Percentiles rank a stretch among this genome's conserved stretches.
Evolutionary conservation across 2,888 invertebrate genomes (phyloP).

Genomic region (Rhorus exstirpatorius): DNA sequence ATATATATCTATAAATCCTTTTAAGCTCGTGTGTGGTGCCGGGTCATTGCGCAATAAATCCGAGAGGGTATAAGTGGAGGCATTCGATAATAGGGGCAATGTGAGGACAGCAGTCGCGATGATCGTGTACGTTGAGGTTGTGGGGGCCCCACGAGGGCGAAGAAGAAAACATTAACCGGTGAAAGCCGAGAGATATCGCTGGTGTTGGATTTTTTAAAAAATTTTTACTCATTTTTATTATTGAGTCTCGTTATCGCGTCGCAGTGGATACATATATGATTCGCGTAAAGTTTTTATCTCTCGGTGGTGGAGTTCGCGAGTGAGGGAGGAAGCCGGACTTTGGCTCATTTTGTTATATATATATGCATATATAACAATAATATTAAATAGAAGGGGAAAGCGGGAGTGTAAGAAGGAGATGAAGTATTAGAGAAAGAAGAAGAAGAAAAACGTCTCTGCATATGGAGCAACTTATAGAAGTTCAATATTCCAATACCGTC

Average conservation of each 20-base stretch:
- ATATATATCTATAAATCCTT: conserved; percentile 48
- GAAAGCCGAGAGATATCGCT: conserved; percentile 26
- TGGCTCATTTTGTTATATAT: neutral
- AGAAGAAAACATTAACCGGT: conserved; percentile 51
- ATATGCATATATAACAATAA: too few species aligned
- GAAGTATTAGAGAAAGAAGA: conserved; percentile 38
- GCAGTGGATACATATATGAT: neutral
- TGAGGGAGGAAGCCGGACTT: neutral
- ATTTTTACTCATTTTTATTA: conserved; percentile 21
- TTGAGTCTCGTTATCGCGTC: conserved; percentile 21
- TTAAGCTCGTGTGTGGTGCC: conserved; percentile 63
- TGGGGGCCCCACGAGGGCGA: conserved; percentile 45
- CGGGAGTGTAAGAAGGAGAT: conserved; percentile 2
- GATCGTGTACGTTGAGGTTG: conserved; percentile 40
- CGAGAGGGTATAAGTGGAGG: conserved; percentile 39
- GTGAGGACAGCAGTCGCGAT: conserved; percentile 56
- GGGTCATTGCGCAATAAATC: conserved; percentile 67
- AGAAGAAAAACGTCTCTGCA: too few species aligned
- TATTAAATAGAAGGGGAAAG: neutral
- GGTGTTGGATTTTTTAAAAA: neutral
- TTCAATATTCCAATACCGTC: conserved; percentile 59
- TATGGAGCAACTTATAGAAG: conserved; percentile 61
- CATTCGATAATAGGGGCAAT: conserved; percentile 45
- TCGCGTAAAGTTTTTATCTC: neutral
- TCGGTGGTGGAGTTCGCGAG: neutral